Percentiles rank a stretch among this genome's conserved stretches.
Evolutionary conservation across 1,140 invertebrate genomes (phyloP).

Genomic region (Sinella curviseta): DNA sequence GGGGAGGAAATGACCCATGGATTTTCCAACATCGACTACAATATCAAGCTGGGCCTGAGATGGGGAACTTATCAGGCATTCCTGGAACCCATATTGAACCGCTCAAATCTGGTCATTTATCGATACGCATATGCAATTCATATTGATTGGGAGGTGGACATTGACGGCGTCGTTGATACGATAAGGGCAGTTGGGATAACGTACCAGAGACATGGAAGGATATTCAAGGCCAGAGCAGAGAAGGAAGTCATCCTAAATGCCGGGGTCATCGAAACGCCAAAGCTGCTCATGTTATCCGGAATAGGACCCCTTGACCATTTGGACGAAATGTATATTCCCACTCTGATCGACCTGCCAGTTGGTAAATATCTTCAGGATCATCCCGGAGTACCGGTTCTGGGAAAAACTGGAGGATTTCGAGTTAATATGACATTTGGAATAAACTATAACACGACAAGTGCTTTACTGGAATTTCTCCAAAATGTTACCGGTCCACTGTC

Average conservation of each 20-base stretch:
- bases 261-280: conserved; percentile 71
- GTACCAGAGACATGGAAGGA: conserved; percentile 60
- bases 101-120: conserved; percentile 58
- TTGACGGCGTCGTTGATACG: conserved; percentile 44
- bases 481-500: neutral
- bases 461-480: neutral
- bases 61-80: conserved; percentile 81
- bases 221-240: conserved; percentile 58
- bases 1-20: conserved; percentile 57
- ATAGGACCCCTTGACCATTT: conserved; percentile 79
- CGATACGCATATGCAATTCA: conserved; percentile 56
- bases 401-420: neutral
- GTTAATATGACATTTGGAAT: neutral
- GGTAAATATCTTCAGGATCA: neutral
- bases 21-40: conserved; percentile 68
- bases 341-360: neutral
- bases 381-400: neutral
- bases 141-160: conserved; percentile 53
- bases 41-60: conserved; percentile 74
- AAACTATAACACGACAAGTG: neutral
- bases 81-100: conserved; percentile 54
- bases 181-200: conserved; percentile 62
- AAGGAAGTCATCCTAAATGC: conserved; percentile 73
- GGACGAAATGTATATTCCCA: conserved; percentile 57
- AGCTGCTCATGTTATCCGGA: conserved; percentile 76